Evolutionary conservation across 2,113 vertebrate genomes (phyloP).

Genomic region (Protomyctophum bolini): DNA sequence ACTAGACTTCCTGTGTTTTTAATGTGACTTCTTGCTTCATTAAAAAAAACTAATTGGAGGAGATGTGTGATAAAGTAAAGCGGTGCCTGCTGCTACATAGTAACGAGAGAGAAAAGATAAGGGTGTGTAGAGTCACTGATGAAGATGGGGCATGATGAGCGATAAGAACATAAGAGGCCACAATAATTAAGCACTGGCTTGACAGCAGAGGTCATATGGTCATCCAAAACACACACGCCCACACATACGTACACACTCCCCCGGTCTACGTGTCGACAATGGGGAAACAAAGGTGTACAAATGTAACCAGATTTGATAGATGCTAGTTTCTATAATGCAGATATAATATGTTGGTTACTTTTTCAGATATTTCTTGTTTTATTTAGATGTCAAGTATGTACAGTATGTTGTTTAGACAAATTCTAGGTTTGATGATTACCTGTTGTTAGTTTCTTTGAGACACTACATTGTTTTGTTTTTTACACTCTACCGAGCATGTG

Average conservation of each 20-base stretch:
- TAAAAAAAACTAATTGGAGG: constrained; percentile 58
- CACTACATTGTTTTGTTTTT: too few species aligned
- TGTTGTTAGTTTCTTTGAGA: too few species aligned
- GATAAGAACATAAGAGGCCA: background rate
- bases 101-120: background rate
- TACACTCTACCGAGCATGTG: too few species aligned
- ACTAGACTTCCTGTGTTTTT: constrained; percentile 29
- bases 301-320: too few species aligned
- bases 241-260: background rate
- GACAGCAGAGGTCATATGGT: too few species aligned
- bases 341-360: too few species aligned
- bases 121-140: background rate
- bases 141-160: background rate
- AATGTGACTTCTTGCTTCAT: constrained; percentile 33
- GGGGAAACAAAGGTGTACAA: background rate
- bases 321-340: too few species aligned
- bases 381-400: too few species aligned
- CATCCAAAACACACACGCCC: background rate
- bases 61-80: constrained; percentile 31
- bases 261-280: background rate
- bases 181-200: background rate
- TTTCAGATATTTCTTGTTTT: too few species aligned
- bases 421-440: too few species aligned
- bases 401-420: too few species aligned
- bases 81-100: constrained; percentile 26